phyloP scores from a whole-genome alignment of 2,797 vertebrate genomes.

The Gallinago nigripennis region DNA sequence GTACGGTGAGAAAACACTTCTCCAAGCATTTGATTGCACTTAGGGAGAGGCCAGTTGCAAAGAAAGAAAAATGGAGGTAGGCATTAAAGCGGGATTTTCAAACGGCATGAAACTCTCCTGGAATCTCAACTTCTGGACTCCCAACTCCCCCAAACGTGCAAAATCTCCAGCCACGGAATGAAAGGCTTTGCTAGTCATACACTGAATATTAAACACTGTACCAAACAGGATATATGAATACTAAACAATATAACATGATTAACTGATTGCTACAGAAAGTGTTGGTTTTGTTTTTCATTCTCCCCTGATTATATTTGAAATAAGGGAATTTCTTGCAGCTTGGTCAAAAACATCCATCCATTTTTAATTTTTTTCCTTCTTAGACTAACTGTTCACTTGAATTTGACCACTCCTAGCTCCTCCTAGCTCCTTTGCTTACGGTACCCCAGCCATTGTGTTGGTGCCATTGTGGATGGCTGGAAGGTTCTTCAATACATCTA shows the following conservation, averaged over 20 bases:
- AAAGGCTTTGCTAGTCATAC: not conserved
- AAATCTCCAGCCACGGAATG: not conserved
- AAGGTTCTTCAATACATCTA: not conserved
- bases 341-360: not conserved
- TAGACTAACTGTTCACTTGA: not conserved
- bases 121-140: not conserved
- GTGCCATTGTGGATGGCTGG: not conserved
- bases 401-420: not conserved
- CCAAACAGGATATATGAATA: not conserved
- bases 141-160: not conserved
- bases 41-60: too few species aligned
- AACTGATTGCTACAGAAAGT: not conserved
- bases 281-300: not conserved
- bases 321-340: not conserved
- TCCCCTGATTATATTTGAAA: not conserved
- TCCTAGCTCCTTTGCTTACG: not conserved
- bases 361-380: not conserved
- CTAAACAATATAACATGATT: not conserved
- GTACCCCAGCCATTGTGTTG: not conserved
- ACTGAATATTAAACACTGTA: not conserved
- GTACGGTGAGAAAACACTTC: accelerated
- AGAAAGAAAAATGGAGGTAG: not conserved
- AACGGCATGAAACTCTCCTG: not conserved
- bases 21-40: not conserved
- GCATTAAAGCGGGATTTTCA: not conserved